Evolutionary conservation across 2,888 invertebrate species (phyloP).

Genomic region (Formica aserva): DNA sequence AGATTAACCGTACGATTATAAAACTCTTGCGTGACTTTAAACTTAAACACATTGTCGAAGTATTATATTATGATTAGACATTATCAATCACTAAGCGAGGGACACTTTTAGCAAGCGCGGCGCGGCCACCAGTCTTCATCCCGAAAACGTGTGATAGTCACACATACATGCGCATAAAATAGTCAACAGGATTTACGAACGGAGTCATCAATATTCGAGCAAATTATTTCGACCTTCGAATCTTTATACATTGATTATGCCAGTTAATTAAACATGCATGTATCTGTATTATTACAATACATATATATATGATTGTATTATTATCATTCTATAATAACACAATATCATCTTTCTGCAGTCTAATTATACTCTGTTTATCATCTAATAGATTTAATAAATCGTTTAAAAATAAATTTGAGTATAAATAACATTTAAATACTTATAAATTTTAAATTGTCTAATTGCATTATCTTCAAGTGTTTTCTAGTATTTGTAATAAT

Average conservation of each 20-base stretch:
- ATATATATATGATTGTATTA: not conserved
- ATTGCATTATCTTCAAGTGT: not conserved
- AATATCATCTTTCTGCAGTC: not conserved
- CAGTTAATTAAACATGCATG: not conserved
- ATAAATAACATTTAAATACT: not conserved
- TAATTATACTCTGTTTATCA: not conserved
- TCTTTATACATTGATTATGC: not conserved
- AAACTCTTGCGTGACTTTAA: constrained; percentile 44
- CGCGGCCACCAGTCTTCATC: constrained; percentile 6
- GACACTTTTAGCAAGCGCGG: constrained; percentile 20
- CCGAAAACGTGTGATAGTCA: constrained; percentile 14
- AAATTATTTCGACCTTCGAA: constrained; percentile 30
- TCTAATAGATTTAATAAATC: not conserved
- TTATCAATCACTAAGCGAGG: constrained; percentile 29
- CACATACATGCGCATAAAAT: constrained; percentile 28
- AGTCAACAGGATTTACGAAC: constrained; percentile 15
- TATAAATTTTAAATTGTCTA: not conserved
- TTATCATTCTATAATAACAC: not conserved
- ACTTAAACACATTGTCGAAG: constrained; percentile 35
- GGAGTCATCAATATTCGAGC: constrained; percentile 18
- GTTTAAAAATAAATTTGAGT: not conserved
- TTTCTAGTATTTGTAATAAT: not conserved
- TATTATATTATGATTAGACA: constrained; percentile 35
- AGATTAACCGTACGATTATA: constrained; percentile 31
- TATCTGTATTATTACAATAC: not conserved